Evolutionary conservation across 2,888 invertebrate species (phyloP), one percentile per base, ranked within the genome.

Genomic region (Frankliniella fusca): DNA sequence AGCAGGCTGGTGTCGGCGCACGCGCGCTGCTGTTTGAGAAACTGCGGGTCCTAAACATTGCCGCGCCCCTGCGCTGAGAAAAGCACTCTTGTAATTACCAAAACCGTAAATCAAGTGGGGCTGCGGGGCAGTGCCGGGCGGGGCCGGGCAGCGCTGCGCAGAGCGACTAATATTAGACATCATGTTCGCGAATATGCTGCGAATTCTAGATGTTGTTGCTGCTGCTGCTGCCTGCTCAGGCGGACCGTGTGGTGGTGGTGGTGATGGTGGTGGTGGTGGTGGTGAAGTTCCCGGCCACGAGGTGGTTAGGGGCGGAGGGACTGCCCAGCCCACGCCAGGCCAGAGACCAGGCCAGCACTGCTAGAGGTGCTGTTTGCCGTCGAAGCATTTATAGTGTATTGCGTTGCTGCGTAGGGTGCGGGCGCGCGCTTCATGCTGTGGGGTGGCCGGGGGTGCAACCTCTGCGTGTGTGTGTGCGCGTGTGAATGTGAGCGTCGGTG

Each of bases 371-470:
- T 76, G 70, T 76, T 76, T 76, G 70, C 70, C 23, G 70, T 76
- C 70, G 70, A 76, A 76, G 70, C 70, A 76, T 76, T 23, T 76
- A 76, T 76, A 76, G 27, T 76, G 70, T 76, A 76, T 76, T 76
- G 70, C 70, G 70, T 23, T 5, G 23, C 54, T 38, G 38, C 38
- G 38, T 38, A 38, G 38, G 54, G 54, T 15, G 54, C 54, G 54
- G 15, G 54, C 54, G 20, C 27, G 27, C 10, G 70, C 27, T 23
- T 8, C 23, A 23, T 8, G 54, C 12, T 54, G 70, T 76, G 70
- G 61, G 20, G 61, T 7, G 61, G 61, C 61, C 61, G 15, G n/a
- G 70, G 7, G 9, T 70, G 70, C 61, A 61, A 18, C 61, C 61
- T 61, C 38, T 70, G 65, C 23, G 65, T 70, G 70, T 23, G 20